Evolutionary conservation across 1,140 invertebrate species (phyloP).

Genomic region (Zaprionus davidi): DNA sequence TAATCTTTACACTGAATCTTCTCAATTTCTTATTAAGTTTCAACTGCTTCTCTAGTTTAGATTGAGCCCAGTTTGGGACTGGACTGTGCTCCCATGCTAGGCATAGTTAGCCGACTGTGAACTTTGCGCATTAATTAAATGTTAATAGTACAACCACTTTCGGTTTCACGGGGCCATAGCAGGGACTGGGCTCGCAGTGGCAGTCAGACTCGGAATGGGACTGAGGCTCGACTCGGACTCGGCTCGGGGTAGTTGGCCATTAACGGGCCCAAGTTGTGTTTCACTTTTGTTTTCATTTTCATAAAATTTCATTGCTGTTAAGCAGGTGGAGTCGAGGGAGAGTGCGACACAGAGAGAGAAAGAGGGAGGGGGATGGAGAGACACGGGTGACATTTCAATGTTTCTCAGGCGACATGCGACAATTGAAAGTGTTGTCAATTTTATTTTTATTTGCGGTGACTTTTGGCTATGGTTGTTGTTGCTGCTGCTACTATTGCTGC

Average conservation of each 20-base stretch:
- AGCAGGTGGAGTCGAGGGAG: conserved; percentile 12
- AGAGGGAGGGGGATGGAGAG: not conserved
- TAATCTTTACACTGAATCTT: not conserved
- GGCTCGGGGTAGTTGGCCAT: not conserved
- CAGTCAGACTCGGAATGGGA: too few relatives aligned
- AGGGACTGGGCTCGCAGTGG: not conserved
- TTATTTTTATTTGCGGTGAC: conserved; percentile 27
- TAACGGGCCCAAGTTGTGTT: conserved; percentile 39
- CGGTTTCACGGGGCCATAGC: conserved; percentile 26
- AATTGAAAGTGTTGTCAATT: conserved; percentile 59
- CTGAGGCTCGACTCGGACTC: not conserved
- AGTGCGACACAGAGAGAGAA: not conserved
- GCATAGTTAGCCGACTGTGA: conserved; percentile 36
- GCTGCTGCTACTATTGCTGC: not conserved
- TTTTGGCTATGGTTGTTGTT: conserved; percentile 17
- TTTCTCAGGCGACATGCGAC: conserved; percentile 48
- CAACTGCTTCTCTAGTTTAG: not conserved
- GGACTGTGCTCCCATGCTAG: not conserved
- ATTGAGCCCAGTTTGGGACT: not conserved
- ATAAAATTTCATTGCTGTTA: conserved; percentile 21
- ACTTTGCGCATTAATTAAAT: conserved; percentile 49
- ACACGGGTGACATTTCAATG: conserved; percentile 20
- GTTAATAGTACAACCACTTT: conserved; percentile 53
- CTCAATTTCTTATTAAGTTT: not conserved
- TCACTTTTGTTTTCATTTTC: conserved; percentile 53